Evolutionary conservation across 92 coral and sea anemone species (phyloP), one percentile per base, ranked within the genome.

Genomic region (Galaxea fascicularis): DNA sequence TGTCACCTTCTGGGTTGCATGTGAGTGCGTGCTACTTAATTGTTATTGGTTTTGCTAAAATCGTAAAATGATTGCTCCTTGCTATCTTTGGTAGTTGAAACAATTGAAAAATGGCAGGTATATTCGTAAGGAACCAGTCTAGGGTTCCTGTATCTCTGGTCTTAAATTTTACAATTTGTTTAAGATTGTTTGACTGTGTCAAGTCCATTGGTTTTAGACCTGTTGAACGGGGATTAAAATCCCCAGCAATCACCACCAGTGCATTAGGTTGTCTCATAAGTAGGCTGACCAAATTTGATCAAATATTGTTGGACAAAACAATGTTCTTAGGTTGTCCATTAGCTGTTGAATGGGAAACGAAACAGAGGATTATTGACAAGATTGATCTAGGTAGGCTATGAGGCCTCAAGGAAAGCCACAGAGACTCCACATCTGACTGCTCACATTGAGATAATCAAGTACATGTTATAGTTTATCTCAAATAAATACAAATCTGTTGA

Each of bases 221-320:
- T 70, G 85, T 86, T 30, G 85, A 65, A 26, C 47, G 30, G 27
- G 85, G 78, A 18, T 78, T 78, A 59, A 85, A 85, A 78, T 86
- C 90, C 24, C 85, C 85, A 27, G 90, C 80, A n/a, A 86, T 35
- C 52, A 86, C 80, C 12, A 79, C 22, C 45, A 86, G 77, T 39
- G 90, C 78, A 39, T 86, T 70, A 27, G 90, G 74, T 7, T 66
- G 85, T 20, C 77, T 60, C 18, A 24, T 52, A 47, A 77, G 85
- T 47, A 79, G 71, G 71, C 71, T n/a, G 65, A 65, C 53, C 74
- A 79, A 46, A 66, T 79, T 79, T 56, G 52, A 77, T 77, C 82
- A 52, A 30, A 77, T 76, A 18, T 77, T 6, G 62, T 74, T 74
- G 82, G 71, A 77, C 68, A 58, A 30, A 77, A 54, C 70, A 77